These are phyloP conservation scores for Ostrea edulis DNA, from an alignment of 1,140 invertebrate species.

Conservation along the genomic window DNA sequence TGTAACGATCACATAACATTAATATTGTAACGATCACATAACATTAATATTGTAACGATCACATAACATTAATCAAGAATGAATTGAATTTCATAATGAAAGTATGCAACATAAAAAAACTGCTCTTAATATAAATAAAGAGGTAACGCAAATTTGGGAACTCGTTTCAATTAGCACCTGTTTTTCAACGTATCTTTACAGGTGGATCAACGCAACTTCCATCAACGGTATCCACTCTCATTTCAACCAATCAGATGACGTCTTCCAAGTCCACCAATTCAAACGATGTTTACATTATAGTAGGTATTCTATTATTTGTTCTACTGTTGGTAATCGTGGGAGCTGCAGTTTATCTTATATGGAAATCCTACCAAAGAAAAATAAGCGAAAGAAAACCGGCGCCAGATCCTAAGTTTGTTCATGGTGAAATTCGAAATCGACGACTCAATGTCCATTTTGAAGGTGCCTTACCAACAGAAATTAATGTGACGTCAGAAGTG, in stretches of 20 bases:
- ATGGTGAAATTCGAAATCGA: constrained; percentile 25
- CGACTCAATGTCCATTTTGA: constrained; percentile 21
- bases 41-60: too few species aligned
- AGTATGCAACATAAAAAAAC: too few species aligned
- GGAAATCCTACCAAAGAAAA: constrained; percentile 24
- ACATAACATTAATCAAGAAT: too few species aligned
- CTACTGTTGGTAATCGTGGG: not conserved
- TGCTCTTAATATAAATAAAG: too few species aligned
- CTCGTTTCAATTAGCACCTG: too few species aligned
- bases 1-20: too few species aligned
- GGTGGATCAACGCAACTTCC: not conserved
- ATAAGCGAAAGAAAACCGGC: not conserved
- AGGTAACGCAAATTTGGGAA: too few species aligned
- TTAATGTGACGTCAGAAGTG: not conserved
- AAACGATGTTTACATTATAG: not conserved
- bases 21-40: too few species aligned
- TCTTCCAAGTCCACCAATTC: not conserved
- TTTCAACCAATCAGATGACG: not conserved
- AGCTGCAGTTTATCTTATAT: not conserved
- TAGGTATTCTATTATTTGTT: not conserved
- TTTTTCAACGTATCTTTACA: too few species aligned
- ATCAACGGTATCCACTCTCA: not conserved
- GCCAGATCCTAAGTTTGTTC: constrained; percentile 19
- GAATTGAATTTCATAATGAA: too few species aligned
- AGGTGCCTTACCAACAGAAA: not conserved